These are phyloP conservation scores for Cyclargus thomasi DNA, from an alignment of 1,140 invertebrate species.

Conservation along the genomic window DNA sequence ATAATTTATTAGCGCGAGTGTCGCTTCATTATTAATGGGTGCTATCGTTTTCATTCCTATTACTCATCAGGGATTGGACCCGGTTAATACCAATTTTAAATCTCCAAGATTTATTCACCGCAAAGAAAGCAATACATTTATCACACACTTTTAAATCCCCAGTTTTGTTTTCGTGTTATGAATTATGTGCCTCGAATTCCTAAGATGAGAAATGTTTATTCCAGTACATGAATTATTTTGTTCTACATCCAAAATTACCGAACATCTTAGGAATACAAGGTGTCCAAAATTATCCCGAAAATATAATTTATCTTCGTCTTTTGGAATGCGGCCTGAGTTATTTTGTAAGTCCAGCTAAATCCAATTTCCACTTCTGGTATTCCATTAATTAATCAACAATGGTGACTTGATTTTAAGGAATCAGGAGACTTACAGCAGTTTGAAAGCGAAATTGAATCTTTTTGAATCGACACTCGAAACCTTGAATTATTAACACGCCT, in stretches of 20 bases:
- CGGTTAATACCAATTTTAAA: conserved; percentile 3
- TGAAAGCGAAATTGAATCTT: no score
- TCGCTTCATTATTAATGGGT: conserved; percentile 5
- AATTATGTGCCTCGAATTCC: background rate
- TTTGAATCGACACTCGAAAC: no score
- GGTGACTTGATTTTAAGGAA: background rate
- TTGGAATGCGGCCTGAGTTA: background rate
- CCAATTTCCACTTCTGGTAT: background rate
- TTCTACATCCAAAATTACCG: background rate
- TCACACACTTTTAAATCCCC: background rate
- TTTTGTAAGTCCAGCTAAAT: background rate
- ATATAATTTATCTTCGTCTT: background rate
- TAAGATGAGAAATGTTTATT: background rate
- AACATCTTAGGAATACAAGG: background rate
- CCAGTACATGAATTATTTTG: background rate
- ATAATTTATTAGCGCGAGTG: conserved; percentile 5
- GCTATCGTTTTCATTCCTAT: conserved; percentile 5
- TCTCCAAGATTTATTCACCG: conserved; percentile 8
- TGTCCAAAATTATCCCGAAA: background rate
- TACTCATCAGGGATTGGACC: conserved; percentile 11
- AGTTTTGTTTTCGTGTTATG: background rate
- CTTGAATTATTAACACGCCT: no score
- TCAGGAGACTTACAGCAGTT: no score
- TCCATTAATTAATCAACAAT: background rate
- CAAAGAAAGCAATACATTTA: background rate